A percentile compares a stretch with the other conserved stretches of the same genome.
These are phyloP conservation scores for Mycalesis mineus DNA, from an alignment of 2,888 invertebrate species.

Conservation along the genomic window DNA sequence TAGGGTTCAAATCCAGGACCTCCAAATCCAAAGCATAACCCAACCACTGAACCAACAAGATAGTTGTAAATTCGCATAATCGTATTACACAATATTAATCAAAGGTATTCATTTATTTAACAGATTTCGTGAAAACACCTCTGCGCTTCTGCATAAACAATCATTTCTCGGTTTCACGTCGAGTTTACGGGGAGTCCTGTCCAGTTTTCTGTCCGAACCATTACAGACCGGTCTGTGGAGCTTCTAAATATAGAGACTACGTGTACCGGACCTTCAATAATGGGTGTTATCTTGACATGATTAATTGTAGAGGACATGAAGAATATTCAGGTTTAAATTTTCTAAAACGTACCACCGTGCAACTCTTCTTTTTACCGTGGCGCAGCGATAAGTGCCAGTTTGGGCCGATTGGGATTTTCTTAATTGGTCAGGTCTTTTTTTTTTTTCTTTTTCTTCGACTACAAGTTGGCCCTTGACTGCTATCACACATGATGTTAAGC, in stretches of 20 bases:
- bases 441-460: too few relatives aligned
- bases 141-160: conserved; percentile 50
- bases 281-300: conserved; percentile 61
- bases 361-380: too few relatives aligned
- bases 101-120: conserved; percentile 14
- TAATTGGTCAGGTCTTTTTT: too few relatives aligned
- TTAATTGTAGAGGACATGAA: conserved; percentile 62
- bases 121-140: conserved; percentile 47
- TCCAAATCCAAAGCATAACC: too few relatives aligned
- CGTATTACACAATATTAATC: too few relatives aligned
- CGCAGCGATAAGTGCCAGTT: too few relatives aligned
- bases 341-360: too few relatives aligned
- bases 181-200: conserved; percentile 54
- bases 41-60: background rate
- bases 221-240: conserved; percentile 62
- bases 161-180: conserved; percentile 34
- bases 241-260: conserved; percentile 45
- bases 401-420: too few relatives aligned
- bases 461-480: too few relatives aligned
- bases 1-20: too few relatives aligned
- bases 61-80: background rate
- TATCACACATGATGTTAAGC: too few relatives aligned
- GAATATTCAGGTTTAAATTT: conserved; percentile 41
- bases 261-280: conserved; percentile 56
- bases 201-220: conserved; percentile 61